These are phyloP conservation scores for Holacanthus passer DNA, from an alignment of 2,113 vertebrate species.

Conservation along the genomic window DNA sequence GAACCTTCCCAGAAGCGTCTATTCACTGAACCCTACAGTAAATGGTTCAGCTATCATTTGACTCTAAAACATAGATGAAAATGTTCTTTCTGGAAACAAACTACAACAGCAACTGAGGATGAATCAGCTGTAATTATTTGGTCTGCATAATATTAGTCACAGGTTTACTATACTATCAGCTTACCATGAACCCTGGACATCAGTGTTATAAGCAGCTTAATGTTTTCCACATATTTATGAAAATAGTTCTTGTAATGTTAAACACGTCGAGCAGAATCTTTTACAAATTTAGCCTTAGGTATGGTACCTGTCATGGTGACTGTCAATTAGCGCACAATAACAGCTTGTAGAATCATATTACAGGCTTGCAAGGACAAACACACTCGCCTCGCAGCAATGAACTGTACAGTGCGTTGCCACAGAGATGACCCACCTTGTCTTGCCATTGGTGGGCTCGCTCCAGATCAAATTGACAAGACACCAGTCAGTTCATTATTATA, in stretches of 20 bases:
- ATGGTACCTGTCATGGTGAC: neutral
- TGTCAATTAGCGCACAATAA: slow-evolving; percentile 23
- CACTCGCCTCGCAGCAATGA: neutral
- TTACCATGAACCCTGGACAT: neutral
- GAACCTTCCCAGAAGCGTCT: slow-evolving; percentile 28
- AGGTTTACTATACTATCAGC: slow-evolving; percentile 38
- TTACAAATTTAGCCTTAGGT: neutral
- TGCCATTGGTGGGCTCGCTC: slow-evolving; percentile 53
- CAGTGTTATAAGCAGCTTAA: neutral
- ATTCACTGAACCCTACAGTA: slow-evolving; percentile 50
- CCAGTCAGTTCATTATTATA: slow-evolving; percentile 55
- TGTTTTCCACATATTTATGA: neutral
- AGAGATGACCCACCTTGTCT: slow-evolving; percentile 43
- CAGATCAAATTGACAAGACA: slow-evolving; percentile 68
- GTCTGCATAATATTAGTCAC: slow-evolving; percentile 45
- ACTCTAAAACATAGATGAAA: slow-evolving; percentile 15
- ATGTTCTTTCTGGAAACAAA: slow-evolving; percentile 28
- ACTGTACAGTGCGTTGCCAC: neutral
- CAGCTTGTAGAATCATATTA: slow-evolving; percentile 26
- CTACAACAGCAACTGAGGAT: neutral
- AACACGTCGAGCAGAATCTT: neutral
- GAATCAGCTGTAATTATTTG: slow-evolving; percentile 49
- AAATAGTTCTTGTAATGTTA: neutral
- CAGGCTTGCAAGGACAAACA: slow-evolving; percentile 32
- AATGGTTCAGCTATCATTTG: slow-evolving; percentile 20